Conservation (phyloP, 2,797 vertebrate species). For the Tapirus indicus region DNA sequence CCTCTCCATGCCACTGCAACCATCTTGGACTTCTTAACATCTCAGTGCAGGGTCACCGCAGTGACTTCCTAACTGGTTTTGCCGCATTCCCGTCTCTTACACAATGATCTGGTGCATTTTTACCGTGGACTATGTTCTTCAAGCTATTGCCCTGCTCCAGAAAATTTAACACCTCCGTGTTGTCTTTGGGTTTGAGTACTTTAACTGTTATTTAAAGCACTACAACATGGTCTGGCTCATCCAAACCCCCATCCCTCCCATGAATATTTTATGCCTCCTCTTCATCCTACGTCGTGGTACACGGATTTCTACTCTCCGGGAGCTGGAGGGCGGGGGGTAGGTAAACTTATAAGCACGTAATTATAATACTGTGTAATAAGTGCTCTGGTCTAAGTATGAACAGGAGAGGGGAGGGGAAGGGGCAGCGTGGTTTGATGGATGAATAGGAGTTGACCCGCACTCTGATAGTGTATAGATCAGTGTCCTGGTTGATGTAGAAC, state of each 20-base stretch:
- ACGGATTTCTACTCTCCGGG: neutral
- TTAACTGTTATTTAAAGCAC: neutral
- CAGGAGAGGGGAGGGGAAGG: neutral
- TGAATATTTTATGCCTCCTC: neutral
- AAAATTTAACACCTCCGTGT: neutral
- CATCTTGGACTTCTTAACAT: neutral
- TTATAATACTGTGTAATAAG: neutral
- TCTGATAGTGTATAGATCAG: neutral
- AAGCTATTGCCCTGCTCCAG: neutral
- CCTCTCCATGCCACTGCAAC: neutral
- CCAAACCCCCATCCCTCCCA: neutral
- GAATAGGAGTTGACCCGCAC: neutral
- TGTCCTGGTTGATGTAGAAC: neutral
- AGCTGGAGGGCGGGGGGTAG: neutral
- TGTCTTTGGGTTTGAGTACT: neutral
- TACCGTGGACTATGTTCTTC: neutral
- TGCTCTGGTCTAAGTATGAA: neutral
- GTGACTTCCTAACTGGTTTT: constrained; percentile 37
- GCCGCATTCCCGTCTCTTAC: neutral
- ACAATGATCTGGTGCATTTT: neutral
- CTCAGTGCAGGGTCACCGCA: neutral
- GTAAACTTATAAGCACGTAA: neutral
- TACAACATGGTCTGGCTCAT: neutral
- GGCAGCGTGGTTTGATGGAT: neutral
- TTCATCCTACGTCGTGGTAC: neutral